Evolutionary conservation across 1,140 invertebrate species (phyloP).

Genomic region (Wiebesia pumilae): DNA sequence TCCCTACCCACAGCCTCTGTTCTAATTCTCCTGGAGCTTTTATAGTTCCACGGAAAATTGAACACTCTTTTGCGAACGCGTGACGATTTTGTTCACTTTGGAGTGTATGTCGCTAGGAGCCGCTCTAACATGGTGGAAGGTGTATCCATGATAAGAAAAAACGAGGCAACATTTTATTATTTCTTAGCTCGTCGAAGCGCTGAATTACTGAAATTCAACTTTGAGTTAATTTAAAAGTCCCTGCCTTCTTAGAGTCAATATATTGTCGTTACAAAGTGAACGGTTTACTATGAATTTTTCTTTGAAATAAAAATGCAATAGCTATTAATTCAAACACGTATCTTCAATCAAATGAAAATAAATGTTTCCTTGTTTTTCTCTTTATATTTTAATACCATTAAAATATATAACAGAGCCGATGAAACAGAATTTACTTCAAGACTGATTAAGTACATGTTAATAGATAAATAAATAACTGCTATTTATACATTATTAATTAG

Average conservation of each 20-base stretch:
- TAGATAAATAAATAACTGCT: too few species aligned
- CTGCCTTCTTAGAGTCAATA: not conserved
- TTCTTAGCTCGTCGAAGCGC: not conserved
- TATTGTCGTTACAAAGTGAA: not conserved
- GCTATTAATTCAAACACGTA: too few species aligned
- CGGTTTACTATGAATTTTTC: too few species aligned
- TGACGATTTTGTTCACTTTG: slow-evolving; percentile 32
- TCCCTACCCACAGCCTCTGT: not conserved
- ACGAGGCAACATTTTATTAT: not conserved
- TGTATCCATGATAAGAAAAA: not conserved
- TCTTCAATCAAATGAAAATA: too few species aligned
- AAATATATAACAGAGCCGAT: too few species aligned
- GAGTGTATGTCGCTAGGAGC: not conserved
- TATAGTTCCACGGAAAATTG: slow-evolving; percentile 6
- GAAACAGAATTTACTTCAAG: too few species aligned
- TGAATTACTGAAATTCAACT: not conserved
- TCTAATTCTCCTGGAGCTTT: slow-evolving; percentile 15
- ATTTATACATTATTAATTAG: too few species aligned
- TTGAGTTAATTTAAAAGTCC: slow-evolving; percentile 1
- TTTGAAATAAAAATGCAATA: too few species aligned
- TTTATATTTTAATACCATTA: too few species aligned
- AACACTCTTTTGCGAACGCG: slow-evolving; percentile 9
- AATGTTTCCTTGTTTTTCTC: too few species aligned
- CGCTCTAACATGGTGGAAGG: not conserved
- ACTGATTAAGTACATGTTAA: too few species aligned